A percentile compares a stretch with the other conserved stretches of the same genome.
These are phyloP conservation scores for Apis mellifera DNA, from an alignment of 1,140 invertebrate species.

Conservation along the genomic window Amel_HAv3.1 CM009935.2:2038001-2038500, in stretches of 20 bases:
- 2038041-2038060: no score
- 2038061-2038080: no score
- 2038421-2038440: not conserved
- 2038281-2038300: not conserved
- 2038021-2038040: no score
- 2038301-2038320: not conserved
- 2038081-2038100: no score
- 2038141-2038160: no score
- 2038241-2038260: not conserved
- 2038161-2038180: no score
- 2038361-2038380: no score
- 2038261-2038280: not conserved
- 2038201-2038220: not conserved
- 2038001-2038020: no score
- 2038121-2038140: no score
- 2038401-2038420: conserved; percentile 11
- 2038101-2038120: no score
- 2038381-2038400: not conserved
- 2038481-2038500: not conserved
- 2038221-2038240: not conserved
- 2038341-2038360: not conserved
- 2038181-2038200: not conserved
- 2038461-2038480: conserved; percentile 26
- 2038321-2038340: not conserved
- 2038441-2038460: not conserved